phyloP scores from a whole-genome alignment of 2,888 invertebrate genomes.

The Cetonia aurata region DNA sequence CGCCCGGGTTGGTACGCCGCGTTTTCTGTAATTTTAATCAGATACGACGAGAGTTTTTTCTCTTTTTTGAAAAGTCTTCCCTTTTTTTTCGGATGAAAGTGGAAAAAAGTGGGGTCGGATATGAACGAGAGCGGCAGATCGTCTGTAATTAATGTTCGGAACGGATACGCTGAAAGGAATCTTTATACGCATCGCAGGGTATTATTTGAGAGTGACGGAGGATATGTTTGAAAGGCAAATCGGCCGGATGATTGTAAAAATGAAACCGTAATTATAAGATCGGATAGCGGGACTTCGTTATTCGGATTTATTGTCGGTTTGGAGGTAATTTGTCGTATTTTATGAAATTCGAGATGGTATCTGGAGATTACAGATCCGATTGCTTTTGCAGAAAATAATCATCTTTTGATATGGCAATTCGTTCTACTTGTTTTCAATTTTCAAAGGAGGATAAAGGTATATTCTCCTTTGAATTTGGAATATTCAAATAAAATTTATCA shows the following conservation, averaged over 20 bases:
- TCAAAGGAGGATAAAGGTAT: too few species aligned
- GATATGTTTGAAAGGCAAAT: slow-evolving; percentile 6
- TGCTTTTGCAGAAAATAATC: too few species aligned
- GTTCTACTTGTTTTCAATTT: too few species aligned
- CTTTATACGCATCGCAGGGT: not conserved
- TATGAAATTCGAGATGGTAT: not conserved
- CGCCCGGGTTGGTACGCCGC: slow-evolving; percentile 1
- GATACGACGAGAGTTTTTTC: slow-evolving; percentile 23
- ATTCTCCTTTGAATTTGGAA: too few species aligned
- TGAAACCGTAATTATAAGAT: slow-evolving; percentile 4
- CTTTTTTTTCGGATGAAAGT: too few species aligned
- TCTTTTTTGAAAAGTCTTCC: not conserved
- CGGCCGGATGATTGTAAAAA: not conserved
- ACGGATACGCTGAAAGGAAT: slow-evolving; percentile 6
- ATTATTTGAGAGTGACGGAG: not conserved
- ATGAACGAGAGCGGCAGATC: not conserved
- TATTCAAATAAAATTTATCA: too few species aligned
- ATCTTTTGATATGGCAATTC: too few species aligned
- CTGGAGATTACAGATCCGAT: too few species aligned
- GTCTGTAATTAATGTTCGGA: slow-evolving; percentile 8
- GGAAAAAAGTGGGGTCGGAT: too few species aligned
- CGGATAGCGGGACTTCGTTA: not conserved
- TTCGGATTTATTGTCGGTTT: not conserved
- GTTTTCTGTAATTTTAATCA: slow-evolving; percentile 26
- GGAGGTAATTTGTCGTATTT: not conserved